phyloP scores from a whole-genome alignment of 2,888 invertebrate species.

The Brenthis ino region DNA sequence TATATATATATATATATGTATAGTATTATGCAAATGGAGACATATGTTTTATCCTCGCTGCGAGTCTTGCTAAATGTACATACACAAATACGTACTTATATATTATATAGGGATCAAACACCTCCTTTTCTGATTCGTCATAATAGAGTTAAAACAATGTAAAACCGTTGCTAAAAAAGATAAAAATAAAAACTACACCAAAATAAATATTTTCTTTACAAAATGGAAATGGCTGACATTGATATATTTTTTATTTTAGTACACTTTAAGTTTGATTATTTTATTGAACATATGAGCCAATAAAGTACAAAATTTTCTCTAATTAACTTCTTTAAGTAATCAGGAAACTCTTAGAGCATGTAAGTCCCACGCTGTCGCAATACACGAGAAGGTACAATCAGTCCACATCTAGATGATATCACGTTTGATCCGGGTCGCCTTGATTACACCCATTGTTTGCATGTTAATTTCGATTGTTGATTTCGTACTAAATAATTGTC shows the following conservation, averaged over 20 bases:
- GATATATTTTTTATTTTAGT: too few relatives aligned
- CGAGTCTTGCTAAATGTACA: background rate
- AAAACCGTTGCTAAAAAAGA: too few relatives aligned
- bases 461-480: constrained; percentile 26
- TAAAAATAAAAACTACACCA: too few relatives aligned
- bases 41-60: background rate
- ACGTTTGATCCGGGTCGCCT: constrained; percentile 40
- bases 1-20: too few relatives aligned
- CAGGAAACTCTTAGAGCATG: constrained; percentile 30
- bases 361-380: constrained; percentile 32
- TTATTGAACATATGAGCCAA: background rate
- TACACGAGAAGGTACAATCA: constrained; percentile 32
- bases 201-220: too few relatives aligned
- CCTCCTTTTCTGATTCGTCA: too few relatives aligned
- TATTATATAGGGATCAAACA: too few relatives aligned
- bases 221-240: too few relatives aligned
- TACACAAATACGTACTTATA: too few relatives aligned
- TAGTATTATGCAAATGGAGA: background rate
- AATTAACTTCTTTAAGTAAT: constrained; percentile 12
- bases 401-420: constrained; percentile 65
- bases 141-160: too few relatives aligned
- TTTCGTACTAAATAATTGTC: constrained; percentile 6
- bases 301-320: background rate
- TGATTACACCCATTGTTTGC: constrained; percentile 31
- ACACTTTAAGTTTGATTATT: too few relatives aligned